Evolutionary conservation across 2,888 invertebrate genomes (phyloP), one percentile per base, ranked within the genome.

Genomic region (Philaethria dido): DNA sequence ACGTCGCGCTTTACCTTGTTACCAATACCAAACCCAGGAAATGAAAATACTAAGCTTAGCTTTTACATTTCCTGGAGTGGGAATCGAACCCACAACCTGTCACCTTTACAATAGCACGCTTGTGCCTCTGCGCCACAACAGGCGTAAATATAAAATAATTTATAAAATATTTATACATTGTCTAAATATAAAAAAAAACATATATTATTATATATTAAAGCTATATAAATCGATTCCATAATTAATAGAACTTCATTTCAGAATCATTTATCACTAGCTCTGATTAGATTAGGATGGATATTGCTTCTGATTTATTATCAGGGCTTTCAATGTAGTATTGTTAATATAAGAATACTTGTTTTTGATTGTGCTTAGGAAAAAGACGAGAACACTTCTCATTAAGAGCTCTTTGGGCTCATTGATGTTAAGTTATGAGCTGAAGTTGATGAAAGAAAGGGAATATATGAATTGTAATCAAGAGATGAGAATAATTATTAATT

Each of bases 311-410:
- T 52, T 59, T 25, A 59, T 59, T 11, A 25, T 16, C 42, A 44
- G 22, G 6, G 25, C 29, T 60, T 18, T 18, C 18, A 60, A 54
- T 48, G 25, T 47, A 65, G 64, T 52, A 59, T 42, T 33, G 60
- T 44, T 60, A 33, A 13, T 33, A 60, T 39, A 50, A 64, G 64
- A 20, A 36, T 22, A 11, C 60, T 60, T 50, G 59, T 29, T 44
- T 50, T 29, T 11, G 48, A 65, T 42, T 33, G 22, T 44, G 44
- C 64, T 59, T 44, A 64, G 39, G 50, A n/a, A 50, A 57, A 29
- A 39, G 33, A 33, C 0, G 50, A 65, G 48, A 5, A 6, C 33
- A n/a, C 59, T 65, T 52, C 42, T 48, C 18, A 59, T 59, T 50
- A 52, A 59, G 59, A n/a, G 25, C 29, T 5, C 50, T 59, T 20